Conservation (phyloP, 2,888 invertebrate species). For the Cheilosia grossa region DNA sequence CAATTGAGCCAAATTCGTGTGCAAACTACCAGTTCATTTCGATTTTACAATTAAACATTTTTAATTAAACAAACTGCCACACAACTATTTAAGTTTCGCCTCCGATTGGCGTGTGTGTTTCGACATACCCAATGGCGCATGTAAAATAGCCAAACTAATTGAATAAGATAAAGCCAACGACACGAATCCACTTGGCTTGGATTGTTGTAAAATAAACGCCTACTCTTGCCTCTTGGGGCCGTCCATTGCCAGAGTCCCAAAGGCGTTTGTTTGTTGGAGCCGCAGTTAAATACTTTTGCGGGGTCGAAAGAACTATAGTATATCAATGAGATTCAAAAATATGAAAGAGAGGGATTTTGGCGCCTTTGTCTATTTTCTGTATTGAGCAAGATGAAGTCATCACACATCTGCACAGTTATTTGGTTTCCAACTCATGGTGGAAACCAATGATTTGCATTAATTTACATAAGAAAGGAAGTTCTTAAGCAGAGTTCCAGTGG, state of each 20-base stretch:
- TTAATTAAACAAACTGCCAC: background rate
- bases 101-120: background rate
- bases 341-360: background rate
- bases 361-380: background rate
- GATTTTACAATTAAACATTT: slow-evolving; percentile 4
- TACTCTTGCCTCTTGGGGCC: slow-evolving; percentile 16
- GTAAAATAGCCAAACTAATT: slow-evolving; percentile 43
- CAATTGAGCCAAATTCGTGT: background rate
- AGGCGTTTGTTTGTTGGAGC: slow-evolving; percentile 43
- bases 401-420: slow-evolving; percentile 28
- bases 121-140: slow-evolving; percentile 13
- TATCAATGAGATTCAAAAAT: no score
- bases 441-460: slow-evolving; percentile 50
- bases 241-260: background rate
- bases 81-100: slow-evolving; percentile 3
- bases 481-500: slow-evolving; percentile 16
- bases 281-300: slow-evolving; percentile 18
- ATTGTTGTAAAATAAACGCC: slow-evolving; percentile 56
- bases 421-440: background rate
- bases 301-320: slow-evolving; percentile 1
- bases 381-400: slow-evolving; percentile 49
- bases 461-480: slow-evolving; percentile 46
- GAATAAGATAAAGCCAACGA: slow-evolving; percentile 35
- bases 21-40: slow-evolving; percentile 1
- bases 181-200: slow-evolving; percentile 43